These are phyloP conservation scores for Mohoua ochrocephala DNA, from an alignment of 2,113 vertebrate genomes.

Conservation along the genomic window DNA sequence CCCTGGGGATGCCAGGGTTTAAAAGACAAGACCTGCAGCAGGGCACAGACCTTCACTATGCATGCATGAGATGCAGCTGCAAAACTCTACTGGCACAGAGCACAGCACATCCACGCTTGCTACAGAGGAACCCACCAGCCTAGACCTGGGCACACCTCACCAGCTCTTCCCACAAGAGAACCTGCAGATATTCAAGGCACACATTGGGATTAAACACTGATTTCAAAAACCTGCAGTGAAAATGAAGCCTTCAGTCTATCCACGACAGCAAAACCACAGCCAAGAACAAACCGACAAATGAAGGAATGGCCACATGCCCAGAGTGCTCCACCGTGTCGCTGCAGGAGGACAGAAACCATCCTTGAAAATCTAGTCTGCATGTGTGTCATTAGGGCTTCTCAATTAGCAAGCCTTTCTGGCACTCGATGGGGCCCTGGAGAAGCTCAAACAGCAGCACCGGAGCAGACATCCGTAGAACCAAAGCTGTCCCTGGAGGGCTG, in stretches of 20 bases:
- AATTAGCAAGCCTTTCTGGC: conserved; percentile 23
- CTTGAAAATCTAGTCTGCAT: not conserved
- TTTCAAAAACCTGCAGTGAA: conserved; percentile 29
- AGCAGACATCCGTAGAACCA: not conserved
- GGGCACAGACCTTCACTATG: not conserved
- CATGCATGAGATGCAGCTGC: not conserved
- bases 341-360: conserved; percentile 2
- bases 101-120: not conserved
- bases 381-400: not conserved
- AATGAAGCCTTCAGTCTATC: conserved; percentile 8
- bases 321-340: not conserved
- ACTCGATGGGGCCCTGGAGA: not conserved
- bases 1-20: not conserved
- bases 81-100: not conserved
- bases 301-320: conserved; percentile 47
- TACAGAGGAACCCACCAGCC: not conserved
- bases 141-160: not conserved
- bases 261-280: conserved; percentile 17
- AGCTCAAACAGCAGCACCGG: not conserved
- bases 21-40: not conserved
- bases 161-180: not conserved
- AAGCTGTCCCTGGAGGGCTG: not conserved
- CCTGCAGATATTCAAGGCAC: not conserved
- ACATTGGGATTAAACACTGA: not conserved
- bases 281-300: conserved; percentile 1